phyloP scores from a whole-genome alignment of 2,888 invertebrate genomes.

The Electrophaes corylata region DNA sequence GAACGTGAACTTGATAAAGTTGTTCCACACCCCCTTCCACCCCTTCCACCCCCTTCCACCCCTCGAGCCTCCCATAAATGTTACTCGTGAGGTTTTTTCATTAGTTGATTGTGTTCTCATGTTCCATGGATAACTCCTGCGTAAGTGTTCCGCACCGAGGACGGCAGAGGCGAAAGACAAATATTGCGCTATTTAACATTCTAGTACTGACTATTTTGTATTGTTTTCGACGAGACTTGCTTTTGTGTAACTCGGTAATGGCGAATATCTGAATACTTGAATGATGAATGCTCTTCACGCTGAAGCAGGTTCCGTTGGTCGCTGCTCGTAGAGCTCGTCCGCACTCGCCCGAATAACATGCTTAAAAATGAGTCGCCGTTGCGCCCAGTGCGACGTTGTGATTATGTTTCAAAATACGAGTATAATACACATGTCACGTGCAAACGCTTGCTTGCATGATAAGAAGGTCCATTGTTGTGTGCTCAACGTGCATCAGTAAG shows the following conservation, averaged over 20 bases:
- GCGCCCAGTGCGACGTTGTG: neutral
- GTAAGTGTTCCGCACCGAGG: conserved; percentile 11
- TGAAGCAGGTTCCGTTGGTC: neutral
- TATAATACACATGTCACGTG: too few species aligned
- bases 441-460: neutral
- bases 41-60: conserved; percentile 17
- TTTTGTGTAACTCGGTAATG: conserved; percentile 7
- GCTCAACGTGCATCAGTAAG: too few species aligned
- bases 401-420: neutral
- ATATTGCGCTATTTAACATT: neutral
- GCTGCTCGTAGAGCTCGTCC: neutral
- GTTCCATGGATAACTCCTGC: conserved; percentile 19
- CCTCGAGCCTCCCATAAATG: neutral
- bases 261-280: conserved; percentile 6
- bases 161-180: neutral
- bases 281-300: conserved; percentile 1
- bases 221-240: conserved; percentile 18
- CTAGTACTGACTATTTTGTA: conserved; percentile 8
- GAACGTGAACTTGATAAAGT: conserved; percentile 22
- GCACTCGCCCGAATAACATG: neutral
- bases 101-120: conserved; percentile 48
- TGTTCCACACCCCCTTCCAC: conserved; percentile 1
- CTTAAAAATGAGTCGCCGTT: neutral
- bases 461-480: neutral
- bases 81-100: conserved; percentile 42